phyloP scores from a whole-genome alignment of 2,888 invertebrate species.

The Perdita meconis region DNA sequence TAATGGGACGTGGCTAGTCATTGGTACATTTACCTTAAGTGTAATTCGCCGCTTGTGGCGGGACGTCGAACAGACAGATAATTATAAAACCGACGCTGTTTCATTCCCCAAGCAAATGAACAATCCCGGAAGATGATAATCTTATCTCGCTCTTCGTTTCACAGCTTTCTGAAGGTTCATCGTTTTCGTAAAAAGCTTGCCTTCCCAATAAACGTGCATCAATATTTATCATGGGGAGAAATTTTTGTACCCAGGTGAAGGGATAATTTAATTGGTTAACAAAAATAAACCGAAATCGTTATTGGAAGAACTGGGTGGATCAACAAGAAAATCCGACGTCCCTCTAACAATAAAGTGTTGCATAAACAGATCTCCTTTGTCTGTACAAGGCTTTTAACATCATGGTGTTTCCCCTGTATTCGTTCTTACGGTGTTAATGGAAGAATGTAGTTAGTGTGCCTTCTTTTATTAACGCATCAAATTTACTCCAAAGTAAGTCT shows the following conservation, averaged over 20 bases:
- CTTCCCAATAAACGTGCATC: neutral
- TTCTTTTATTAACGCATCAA: conserved; percentile 54
- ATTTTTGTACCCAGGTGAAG: conserved; percentile 24
- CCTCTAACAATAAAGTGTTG: conserved; percentile 74
- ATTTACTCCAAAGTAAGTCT: conserved; percentile 29
- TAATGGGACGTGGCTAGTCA: no score
- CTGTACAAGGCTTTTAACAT: conserved; percentile 47
- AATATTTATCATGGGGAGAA: conserved; percentile 33
- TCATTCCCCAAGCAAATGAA: conserved; percentile 56
- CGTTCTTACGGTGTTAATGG: conserved; percentile 61
- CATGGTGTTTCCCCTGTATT: conserved; percentile 33
- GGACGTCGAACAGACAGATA: conserved; percentile 75
- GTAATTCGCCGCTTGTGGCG: conserved; percentile 72
- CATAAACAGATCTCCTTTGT: conserved; percentile 71
- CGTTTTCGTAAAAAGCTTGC: neutral
- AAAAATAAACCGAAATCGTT: conserved; percentile 75
- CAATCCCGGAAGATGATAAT: conserved; percentile 42
- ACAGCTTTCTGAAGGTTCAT: conserved; percentile 2
- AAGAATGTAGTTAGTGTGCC: conserved; percentile 62
- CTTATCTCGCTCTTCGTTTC: conserved; percentile 39
- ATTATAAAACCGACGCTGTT: conserved; percentile 75
- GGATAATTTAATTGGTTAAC: conserved; percentile 73
- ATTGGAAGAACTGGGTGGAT: conserved; percentile 72
- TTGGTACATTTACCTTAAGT: no score
- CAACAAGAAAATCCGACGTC: conserved; percentile 73